Evolutionary conservation across 2,797 vertebrate genomes (phyloP), one percentile per base, ranked within the genome.

Genomic region (Sternotherus odoratus): DNA sequence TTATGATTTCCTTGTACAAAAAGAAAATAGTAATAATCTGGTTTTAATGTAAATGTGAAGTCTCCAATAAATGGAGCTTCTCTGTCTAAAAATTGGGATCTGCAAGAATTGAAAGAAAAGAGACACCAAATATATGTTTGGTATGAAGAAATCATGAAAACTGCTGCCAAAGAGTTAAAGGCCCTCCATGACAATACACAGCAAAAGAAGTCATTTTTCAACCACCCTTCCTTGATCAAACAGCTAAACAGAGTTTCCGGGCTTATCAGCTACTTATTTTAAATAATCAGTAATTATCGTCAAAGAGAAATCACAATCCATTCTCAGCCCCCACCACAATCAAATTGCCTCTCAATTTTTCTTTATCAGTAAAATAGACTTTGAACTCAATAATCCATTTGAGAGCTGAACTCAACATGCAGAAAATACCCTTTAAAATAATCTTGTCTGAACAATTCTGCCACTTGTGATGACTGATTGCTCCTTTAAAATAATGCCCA

Each of bases 171-270:
- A 66, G 56, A n/a, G 36, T 39, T 69, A 48, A 3, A 0, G 46
- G 82, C 51, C 33, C 50, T 77, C 0, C 0, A 1, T 0, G 15
- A 75, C 17, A 12, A 77, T 43, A 43, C 1, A 0, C 36, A 6
- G 30, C 26, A n/a, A 13, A 39, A 72, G 10, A 26, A 39, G 33
- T 7, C 23, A 72, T 69, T 46, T 72, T 72, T 51, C 60, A 23
- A 19, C 66, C 13, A 28, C n/a, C n/a, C 8, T 54, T 51, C 23
- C 50, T 26, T 54, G n/a, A 79, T 17, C 50, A 16, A 26, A 26
- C 50, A 4, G 11, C 72, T 36, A 79, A 77, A 57, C 26, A 28
- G 51, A 16, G 33, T 19, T 13, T 2, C 8, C 17, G 80, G 30
- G 39, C n/a, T 77, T 57, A 39, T 0, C 63, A 54, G 66, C 5